Percentiles rank a stretch among this genome's conserved stretches.
phyloP scores from a whole-genome alignment of 2,888 invertebrate species.

The Caradrina clavipalpis region DNA sequence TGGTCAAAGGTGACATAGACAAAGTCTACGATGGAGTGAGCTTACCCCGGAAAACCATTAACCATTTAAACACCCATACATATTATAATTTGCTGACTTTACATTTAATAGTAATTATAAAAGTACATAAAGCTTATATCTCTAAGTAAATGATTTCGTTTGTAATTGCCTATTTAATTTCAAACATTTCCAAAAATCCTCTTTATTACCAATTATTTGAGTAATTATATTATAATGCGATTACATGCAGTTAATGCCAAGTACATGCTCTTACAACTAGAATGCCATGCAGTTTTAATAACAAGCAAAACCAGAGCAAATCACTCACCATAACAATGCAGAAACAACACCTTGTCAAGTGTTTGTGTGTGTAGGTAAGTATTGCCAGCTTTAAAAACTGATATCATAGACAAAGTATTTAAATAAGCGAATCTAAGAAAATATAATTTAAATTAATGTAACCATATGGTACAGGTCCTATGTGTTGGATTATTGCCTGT shows the following conservation, averaged over 20 bases:
- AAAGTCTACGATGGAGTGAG: too few relatives aligned
- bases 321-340: conserved; percentile 75
- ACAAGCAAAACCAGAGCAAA: conserved; percentile 65
- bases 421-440: not conserved
- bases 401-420: not conserved
- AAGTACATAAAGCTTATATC: too few relatives aligned
- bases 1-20: too few relatives aligned
- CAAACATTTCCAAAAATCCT: too few relatives aligned
- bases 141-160: too few relatives aligned
- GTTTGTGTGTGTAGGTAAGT: conserved; percentile 12
- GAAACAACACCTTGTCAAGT: conserved; percentile 51
- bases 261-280: conserved; percentile 31
- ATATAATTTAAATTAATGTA: not conserved
- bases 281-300: conserved; percentile 59
- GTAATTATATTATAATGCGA: not conserved
- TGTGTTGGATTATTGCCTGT: too few relatives aligned
- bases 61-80: too few relatives aligned
- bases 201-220: not conserved
- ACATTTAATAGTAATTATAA: too few relatives aligned
- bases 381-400: conserved; percentile 44
- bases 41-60: too few relatives aligned
- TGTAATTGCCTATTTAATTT: too few relatives aligned
- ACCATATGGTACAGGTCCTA: not conserved
- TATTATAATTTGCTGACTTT: too few relatives aligned
- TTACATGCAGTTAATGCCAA: conserved; percentile 30